These are phyloP conservation scores for Tonatia bakeri DNA, from an alignment of 2,113 vertebrate species.

Conservation along the genomic window DNA sequence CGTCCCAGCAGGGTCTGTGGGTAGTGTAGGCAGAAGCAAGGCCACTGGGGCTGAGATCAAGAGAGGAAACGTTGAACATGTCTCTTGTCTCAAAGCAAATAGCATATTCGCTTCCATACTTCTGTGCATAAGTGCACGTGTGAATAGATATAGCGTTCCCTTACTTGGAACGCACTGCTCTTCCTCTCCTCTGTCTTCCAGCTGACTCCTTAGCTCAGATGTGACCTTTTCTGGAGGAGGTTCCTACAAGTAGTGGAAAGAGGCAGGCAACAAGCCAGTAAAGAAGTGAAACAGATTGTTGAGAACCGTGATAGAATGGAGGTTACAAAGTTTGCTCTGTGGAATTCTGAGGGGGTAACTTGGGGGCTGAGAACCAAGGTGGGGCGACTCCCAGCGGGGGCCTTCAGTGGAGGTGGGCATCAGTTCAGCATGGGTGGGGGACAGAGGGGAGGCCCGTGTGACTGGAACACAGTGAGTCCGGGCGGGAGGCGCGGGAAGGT, in stretches of 20 bases:
- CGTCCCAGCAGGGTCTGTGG: not conserved
- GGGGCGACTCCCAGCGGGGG: fast-evolving
- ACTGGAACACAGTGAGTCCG: not conserved
- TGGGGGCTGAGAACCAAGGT: not conserved
- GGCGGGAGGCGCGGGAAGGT: not conserved
- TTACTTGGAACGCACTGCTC: not conserved
- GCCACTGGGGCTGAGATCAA: not conserved
- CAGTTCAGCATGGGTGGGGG: fast-evolving
- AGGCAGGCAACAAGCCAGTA: not conserved
- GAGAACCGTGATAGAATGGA: not conserved
- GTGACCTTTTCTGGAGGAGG: not conserved
- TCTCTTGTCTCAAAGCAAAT: not conserved
- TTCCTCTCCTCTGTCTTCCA: not conserved
- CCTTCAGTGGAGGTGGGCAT: not conserved
- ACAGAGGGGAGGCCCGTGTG: not conserved
- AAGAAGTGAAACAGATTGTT: not conserved
- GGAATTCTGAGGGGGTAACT: not conserved
- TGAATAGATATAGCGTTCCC: not conserved
- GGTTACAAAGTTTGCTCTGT: not conserved
- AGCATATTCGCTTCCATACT: not conserved
- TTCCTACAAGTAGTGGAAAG: not conserved
- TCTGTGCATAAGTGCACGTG: not conserved
- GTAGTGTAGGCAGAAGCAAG: not conserved
- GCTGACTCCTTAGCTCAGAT: not conserved
- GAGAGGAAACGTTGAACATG: not conserved